Percentiles rank a stretch among this genome's conserved stretches.
phyloP scores from a whole-genome alignment of 2,888 invertebrate genomes.

The Melinaea marsaeus region DNA sequence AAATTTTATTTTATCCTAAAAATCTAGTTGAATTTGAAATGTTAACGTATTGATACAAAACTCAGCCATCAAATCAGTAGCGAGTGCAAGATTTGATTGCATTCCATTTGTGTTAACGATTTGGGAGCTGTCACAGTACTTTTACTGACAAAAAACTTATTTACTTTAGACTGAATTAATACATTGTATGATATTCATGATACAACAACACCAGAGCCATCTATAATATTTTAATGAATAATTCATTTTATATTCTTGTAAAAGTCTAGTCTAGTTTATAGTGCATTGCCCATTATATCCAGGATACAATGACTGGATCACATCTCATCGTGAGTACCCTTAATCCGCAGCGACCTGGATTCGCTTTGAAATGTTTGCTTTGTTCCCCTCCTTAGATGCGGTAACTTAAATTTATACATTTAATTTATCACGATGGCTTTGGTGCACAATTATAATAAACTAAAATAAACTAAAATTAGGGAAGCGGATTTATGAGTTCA shows the following conservation, averaged over 20 bases:
- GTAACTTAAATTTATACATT: slow-evolving; percentile 27
- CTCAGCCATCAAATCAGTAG: slow-evolving; percentile 19
- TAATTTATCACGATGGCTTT: slow-evolving; percentile 14
- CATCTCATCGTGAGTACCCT: slow-evolving; percentile 19
- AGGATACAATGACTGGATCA: slow-evolving; percentile 19
- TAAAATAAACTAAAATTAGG: slow-evolving; percentile 12
- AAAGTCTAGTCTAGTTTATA: not conserved
- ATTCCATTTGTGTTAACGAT: slow-evolving; percentile 27
- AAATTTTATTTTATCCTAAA: not conserved
- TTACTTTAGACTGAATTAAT: too few species aligned
- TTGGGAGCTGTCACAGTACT: slow-evolving; percentile 8
- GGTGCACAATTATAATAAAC: slow-evolving; percentile 13
- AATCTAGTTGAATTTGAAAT: slow-evolving; percentile 10
- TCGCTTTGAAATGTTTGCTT: slow-evolving; percentile 29
- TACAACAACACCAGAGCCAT: too few species aligned
- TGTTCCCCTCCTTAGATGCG: slow-evolving; percentile 23
- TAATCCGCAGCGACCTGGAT: slow-evolving; percentile 27
- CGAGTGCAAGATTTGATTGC: slow-evolving; percentile 27
- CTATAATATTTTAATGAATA: too few species aligned
- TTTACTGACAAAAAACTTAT: slow-evolving; percentile 7
- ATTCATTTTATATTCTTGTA: too few species aligned
- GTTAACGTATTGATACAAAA: slow-evolving; percentile 10
- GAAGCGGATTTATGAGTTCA: slow-evolving; percentile 4
- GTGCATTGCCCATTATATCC: not conserved
- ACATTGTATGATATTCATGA: too few species aligned